Percentiles rank a stretch among this genome's conserved stretches.
Conservation (phyloP, 2,888 invertebrate genomes). For the Pteria penguin region DNA sequence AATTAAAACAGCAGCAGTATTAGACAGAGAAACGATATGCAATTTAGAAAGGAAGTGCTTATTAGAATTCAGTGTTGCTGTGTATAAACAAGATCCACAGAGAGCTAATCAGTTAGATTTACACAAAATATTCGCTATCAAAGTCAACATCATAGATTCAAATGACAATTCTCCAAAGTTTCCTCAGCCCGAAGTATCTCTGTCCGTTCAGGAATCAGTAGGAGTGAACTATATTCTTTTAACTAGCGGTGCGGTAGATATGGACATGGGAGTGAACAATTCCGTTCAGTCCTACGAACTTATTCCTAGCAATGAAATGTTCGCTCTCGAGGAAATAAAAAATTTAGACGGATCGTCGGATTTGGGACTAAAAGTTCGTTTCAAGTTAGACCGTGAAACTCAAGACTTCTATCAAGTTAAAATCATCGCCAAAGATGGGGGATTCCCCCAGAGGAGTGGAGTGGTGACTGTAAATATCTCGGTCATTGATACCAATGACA, state of each 20-base stretch:
- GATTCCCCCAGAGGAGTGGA: conserved; percentile 64
- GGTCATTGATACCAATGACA: conserved; percentile 72
- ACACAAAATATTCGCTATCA: conserved; percentile 64
- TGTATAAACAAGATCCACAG: conserved; percentile 56
- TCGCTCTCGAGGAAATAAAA: conserved; percentile 59
- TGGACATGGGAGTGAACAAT: conserved; percentile 63
- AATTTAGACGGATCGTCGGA: conserved; percentile 63
- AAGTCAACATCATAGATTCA: conserved; percentile 60
- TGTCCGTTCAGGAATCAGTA: conserved; percentile 65
- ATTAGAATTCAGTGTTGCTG: conserved; percentile 66
- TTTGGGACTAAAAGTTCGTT: conserved; percentile 67
- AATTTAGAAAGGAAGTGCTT: conserved; percentile 54
- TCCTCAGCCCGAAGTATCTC: conserved; percentile 53
- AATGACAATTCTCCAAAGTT: conserved; percentile 70
- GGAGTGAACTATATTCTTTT: conserved; percentile 55
- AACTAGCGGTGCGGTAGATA: conserved; percentile 65
- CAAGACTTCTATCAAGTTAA: conserved; percentile 65
- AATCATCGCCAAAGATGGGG: conserved; percentile 71
- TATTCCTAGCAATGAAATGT: conserved; percentile 63
- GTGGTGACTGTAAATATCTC: conserved; percentile 69
- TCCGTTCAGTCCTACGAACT: conserved; percentile 66
- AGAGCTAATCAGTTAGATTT: conserved; percentile 56
- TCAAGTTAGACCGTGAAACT: conserved; percentile 69
- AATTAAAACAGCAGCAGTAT: conserved; percentile 57
- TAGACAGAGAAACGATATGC: conserved; percentile 70